These are phyloP conservation scores for Parauchenoglanis punctatus DNA, from an alignment of 2,797 vertebrate genomes.

Conservation along the genomic window DNA sequence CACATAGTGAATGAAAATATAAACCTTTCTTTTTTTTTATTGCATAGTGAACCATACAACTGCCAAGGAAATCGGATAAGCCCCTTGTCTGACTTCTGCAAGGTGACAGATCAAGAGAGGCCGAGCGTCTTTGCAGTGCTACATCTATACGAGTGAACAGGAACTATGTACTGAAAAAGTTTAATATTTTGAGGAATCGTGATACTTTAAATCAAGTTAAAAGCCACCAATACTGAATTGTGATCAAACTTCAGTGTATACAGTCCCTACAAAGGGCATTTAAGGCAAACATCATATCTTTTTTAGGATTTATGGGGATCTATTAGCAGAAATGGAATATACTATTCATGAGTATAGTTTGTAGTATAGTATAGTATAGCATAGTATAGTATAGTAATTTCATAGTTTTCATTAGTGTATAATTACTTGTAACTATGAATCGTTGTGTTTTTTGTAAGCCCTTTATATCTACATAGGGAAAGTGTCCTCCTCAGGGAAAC, in stretches of 20 bases:
- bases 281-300: constrained; percentile 65
- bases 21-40: constrained; percentile 28
- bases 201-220: background rate
- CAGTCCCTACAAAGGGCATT: constrained; percentile 72
- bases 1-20: constrained; percentile 44
- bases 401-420: no score
- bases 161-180: background rate
- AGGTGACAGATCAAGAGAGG: constrained; percentile 17
- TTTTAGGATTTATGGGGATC: constrained; percentile 42
- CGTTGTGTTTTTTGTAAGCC: no score
- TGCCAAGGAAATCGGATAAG: constrained; percentile 43
- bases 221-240: background rate
- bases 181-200: background rate
- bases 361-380: no score
- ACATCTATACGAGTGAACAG: background rate
- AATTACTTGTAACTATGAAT: no score
- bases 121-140: background rate
- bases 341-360: no score
- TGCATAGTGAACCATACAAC: constrained; percentile 41
- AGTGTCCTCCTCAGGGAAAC: no score
- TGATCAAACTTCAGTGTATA: background rate
- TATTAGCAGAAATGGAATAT: no score
- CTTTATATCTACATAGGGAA: no score
- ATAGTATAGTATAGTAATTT: no score
- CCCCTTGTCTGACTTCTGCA: constrained; percentile 16